Base-by-base conservation (phyloP, 2,113 vertebrate species). In the Bagarius yarrelli region DNA sequence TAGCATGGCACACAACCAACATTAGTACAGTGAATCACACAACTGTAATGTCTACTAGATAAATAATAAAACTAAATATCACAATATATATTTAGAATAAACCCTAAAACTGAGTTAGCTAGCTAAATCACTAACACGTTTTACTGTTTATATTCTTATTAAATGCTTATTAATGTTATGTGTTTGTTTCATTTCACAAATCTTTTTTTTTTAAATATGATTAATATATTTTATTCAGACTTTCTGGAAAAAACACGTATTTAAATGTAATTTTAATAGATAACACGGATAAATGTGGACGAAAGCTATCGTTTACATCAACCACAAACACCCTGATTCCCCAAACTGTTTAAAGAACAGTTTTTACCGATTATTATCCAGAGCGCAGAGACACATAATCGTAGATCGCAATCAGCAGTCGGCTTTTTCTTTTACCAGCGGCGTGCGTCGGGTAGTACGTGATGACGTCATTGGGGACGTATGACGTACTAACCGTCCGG, bases 401-500 rank as follows among this genome's bases (percentile, higher is more conserved):
- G 32, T 12, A 59, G 34, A 69, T 8, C 36, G 3, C 8, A 40
- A 40, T 69, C 63, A 66, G 80, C 12, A 5, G 9, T 63, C 6
- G 0, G 23, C 23, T 21, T 23, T 63, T 47, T 8, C 16, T 4
- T 8, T 18, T 12, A 5, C 19, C 1, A 1, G 19, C 25, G 19
- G 15, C 15, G 16, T 61, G 60, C 71, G 50, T 19, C 9, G 2
- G 1, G 4, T 36, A 0, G 16, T 83, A 84, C 91, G 91, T 90
- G 36, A 69, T 84, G 83, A 70, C 85, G 78, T 83, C 72, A 76
- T 27, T 8, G 6, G 8, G 2, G 14, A 69, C 79, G 83, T 78
- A 34, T 40, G 84, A 72, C 83, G 85, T 79, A 14, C 55, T 89
- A 92, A 92, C 90, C 88, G 89, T 90, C 85, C 87, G 91, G 93